Percentiles rank a stretch among this genome's conserved stretches.
phyloP scores from a whole-genome alignment of 2,113 vertebrate species.

The Triplophysa siluroides region DNA sequence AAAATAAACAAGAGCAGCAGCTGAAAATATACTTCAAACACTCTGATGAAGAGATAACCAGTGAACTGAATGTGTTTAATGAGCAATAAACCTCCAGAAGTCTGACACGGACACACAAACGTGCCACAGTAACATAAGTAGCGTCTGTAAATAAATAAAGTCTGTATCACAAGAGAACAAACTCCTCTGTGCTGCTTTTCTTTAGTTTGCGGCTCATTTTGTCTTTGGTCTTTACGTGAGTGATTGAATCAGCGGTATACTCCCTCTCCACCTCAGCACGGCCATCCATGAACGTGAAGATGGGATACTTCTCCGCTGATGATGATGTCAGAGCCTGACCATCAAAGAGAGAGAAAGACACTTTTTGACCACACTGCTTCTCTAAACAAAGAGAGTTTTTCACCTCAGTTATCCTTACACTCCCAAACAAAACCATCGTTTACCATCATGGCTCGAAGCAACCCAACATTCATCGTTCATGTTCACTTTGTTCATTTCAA shows the following conservation, averaged over 20 bases:
- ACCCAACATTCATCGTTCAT: too few species aligned
- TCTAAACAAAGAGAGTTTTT: too few species aligned
- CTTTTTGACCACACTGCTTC: too few species aligned
- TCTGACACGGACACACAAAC: too few species aligned
- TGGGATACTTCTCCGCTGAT: constrained; percentile 79
- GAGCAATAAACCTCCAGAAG: too few species aligned
- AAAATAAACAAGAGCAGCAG: background rate
- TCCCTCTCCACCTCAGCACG: constrained; percentile 69
- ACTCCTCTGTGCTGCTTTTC: constrained; percentile 78
- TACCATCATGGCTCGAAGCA: too few species aligned
- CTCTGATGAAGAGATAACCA: background rate
- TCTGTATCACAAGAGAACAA: constrained; percentile 79
- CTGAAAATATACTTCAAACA: background rate
- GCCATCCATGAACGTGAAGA: constrained; percentile 85
- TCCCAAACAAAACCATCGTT: too few species aligned
- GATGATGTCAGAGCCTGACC: constrained; percentile 77
- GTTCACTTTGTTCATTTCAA: too few species aligned
- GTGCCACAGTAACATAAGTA: too few species aligned
- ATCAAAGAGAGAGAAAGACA: background rate
- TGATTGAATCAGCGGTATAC: constrained; percentile 54
- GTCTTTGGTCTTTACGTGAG: constrained; percentile 60
- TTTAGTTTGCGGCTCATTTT: constrained; percentile 58
- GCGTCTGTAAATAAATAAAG: background rate
- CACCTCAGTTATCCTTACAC: too few species aligned
- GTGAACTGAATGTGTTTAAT: background rate